Evolutionary conservation across 2,888 invertebrate species (phyloP).

Genomic region (Brachyptera putata): DNA sequence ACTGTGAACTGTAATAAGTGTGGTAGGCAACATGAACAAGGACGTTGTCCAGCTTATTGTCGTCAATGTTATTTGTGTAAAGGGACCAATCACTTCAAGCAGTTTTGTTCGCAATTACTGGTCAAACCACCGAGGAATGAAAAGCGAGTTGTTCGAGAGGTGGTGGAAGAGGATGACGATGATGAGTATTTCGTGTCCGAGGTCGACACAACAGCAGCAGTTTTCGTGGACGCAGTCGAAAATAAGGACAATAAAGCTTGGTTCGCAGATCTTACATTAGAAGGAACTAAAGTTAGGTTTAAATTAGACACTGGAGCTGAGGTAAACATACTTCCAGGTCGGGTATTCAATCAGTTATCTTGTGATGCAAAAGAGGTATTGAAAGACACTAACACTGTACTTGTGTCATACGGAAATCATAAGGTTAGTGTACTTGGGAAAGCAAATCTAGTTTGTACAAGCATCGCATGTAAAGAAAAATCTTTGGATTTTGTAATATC

Average conservation of each 20-base stretch:
- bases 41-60: neutral
- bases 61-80: neutral
- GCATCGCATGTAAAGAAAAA: neutral
- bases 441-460: neutral
- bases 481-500: neutral
- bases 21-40: neutral
- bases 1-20: neutral
- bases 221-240: neutral
- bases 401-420: neutral
- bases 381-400: neutral
- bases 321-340: neutral
- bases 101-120: neutral
- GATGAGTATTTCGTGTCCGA: neutral
- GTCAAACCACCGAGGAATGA: neutral
- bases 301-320: neutral
- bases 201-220: neutral
- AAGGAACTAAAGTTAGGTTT: neutral
- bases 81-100: neutral
- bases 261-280: neutral
- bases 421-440: neutral
- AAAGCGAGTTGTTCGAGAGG: neutral
- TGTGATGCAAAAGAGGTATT: neutral
- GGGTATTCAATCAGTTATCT: neutral
- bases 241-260: neutral
- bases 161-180: conserved; percentile 3